These are phyloP conservation scores for Globodera rostochiensis DNA, from an alignment of 1,140 invertebrate species.

Conservation along the genomic window DNA sequence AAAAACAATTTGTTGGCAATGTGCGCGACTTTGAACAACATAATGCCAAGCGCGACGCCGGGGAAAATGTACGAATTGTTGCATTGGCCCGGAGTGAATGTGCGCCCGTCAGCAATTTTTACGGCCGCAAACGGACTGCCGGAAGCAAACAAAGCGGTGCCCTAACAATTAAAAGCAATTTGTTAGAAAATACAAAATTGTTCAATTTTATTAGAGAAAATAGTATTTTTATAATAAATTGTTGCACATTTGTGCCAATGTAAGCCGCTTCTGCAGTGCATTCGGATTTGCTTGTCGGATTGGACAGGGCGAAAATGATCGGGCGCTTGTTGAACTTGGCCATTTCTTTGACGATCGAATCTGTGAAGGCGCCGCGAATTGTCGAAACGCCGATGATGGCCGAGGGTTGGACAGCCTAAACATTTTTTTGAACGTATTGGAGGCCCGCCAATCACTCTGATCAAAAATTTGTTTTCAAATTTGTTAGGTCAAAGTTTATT, in stretches of 20 bases:
- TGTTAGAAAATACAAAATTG: neutral
- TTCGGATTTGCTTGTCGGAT: slow-evolving; percentile 92
- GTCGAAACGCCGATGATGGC: slow-evolving; percentile 78
- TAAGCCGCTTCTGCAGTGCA: slow-evolving; percentile 92
- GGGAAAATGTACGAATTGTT: slow-evolving; percentile 97
- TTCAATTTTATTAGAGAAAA: neutral
- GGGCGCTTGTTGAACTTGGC: slow-evolving; percentile 81
- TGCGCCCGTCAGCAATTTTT: slow-evolving; percentile 74
- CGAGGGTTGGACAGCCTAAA: slow-evolving; percentile 76
- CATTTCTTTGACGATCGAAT: slow-evolving; percentile 82
- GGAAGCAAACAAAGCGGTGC: slow-evolving; percentile 84
- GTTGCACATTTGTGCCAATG: slow-evolving; percentile 77
- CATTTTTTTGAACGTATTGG: too few relatives aligned
- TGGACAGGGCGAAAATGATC: slow-evolving; percentile 90
- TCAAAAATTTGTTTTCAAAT: neutral
- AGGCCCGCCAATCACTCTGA: too few relatives aligned
- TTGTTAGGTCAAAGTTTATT: too few relatives aligned
- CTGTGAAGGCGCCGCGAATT: slow-evolving; percentile 85
- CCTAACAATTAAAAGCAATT: slow-evolving; percentile 69
- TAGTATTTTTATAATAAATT: too few relatives aligned
- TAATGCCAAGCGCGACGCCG: slow-evolving; percentile 85
- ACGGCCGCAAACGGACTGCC: slow-evolving; percentile 88
- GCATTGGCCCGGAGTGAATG: slow-evolving; percentile 85
- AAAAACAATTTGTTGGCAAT: slow-evolving; percentile 88
- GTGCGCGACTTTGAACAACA: slow-evolving; percentile 78